Evolutionary conservation across 37 sponge, comb jelly and placozoan species (phyloP).

Genomic region (Tethya wilhelma): DNA sequence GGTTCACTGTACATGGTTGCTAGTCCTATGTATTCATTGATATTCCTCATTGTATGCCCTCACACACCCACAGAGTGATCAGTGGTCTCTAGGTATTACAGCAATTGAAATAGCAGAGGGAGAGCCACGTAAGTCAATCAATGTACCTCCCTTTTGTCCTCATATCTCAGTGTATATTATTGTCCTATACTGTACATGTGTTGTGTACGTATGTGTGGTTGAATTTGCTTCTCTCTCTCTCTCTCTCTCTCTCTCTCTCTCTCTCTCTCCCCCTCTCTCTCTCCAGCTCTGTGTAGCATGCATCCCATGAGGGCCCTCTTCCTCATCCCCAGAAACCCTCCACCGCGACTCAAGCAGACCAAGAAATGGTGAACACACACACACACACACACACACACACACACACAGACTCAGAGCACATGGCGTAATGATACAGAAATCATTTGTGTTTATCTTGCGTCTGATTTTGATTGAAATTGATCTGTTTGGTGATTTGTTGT

Average conservation of each 20-base stretch:
- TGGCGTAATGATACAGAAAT: not conserved
- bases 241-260: not conserved
- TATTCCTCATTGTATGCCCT: not conserved
- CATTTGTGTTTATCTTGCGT: not conserved
- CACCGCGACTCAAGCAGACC: slow-evolving; percentile 88
- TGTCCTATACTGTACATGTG: too few species aligned
- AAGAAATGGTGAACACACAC: slow-evolving; percentile 77
- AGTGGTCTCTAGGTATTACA: slow-evolving; percentile 98
- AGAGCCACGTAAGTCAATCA: slow-evolving; percentile 80
- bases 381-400: not conserved
- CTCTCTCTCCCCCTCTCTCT: not conserved
- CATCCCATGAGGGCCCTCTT: slow-evolving; percentile 99
- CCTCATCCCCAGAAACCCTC: slow-evolving; percentile 92
- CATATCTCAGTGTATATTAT: too few species aligned
- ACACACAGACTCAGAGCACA: not conserved
- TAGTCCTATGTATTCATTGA: too few species aligned
- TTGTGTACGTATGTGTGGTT: not conserved
- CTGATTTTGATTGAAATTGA: too few species aligned
- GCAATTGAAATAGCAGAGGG: slow-evolving; percentile 97
- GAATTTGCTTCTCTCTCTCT: not conserved
- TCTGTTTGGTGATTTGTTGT: too few species aligned
- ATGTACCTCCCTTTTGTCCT: too few species aligned
- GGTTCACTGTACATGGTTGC: too few species aligned
- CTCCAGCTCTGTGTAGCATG: slow-evolving; percentile 92
- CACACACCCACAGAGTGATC: slow-evolving; percentile 77